A percentile compares a stretch with the other conserved stretches of the same genome.
Evolutionary conservation across 2,113 vertebrate genomes (phyloP).

Genomic region (Poecile atricapillus): DNA sequence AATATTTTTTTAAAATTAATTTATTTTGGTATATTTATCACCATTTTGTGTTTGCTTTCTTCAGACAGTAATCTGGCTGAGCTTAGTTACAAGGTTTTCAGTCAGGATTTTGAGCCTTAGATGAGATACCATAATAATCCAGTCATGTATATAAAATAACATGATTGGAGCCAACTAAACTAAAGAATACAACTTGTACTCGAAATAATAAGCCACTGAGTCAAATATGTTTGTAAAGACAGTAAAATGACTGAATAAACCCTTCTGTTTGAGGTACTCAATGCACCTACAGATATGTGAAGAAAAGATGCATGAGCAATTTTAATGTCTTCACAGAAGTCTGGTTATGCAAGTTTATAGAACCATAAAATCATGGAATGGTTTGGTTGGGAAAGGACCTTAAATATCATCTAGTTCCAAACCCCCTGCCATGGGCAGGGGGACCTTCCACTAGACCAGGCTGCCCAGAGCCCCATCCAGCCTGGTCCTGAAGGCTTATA

Average conservation of each 20-base stretch:
- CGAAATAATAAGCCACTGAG: background rate
- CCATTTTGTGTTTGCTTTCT: background rate
- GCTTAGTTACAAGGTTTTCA: background rate
- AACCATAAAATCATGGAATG: background rate
- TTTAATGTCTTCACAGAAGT: background rate
- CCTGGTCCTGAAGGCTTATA: background rate
- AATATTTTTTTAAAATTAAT: background rate
- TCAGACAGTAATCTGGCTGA: background rate
- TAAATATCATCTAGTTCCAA: background rate
- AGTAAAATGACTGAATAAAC: background rate
- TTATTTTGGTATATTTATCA: background rate
- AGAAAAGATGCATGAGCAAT: background rate
- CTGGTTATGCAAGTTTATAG: background rate
- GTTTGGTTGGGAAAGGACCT: background rate
- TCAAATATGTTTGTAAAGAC: background rate
- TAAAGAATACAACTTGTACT: background rate
- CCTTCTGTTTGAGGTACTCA: background rate
- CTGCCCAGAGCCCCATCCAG: background rate
- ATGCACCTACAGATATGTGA: accelerated
- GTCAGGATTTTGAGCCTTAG: background rate
- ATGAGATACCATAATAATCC: background rate
- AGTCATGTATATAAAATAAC: background rate
- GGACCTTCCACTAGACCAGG: background rate
- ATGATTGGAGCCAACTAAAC: background rate
- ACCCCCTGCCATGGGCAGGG: background rate